Base-by-base conservation (phyloP, 2,797 vertebrate species). In the Trichosurus vulpecula region DNA sequence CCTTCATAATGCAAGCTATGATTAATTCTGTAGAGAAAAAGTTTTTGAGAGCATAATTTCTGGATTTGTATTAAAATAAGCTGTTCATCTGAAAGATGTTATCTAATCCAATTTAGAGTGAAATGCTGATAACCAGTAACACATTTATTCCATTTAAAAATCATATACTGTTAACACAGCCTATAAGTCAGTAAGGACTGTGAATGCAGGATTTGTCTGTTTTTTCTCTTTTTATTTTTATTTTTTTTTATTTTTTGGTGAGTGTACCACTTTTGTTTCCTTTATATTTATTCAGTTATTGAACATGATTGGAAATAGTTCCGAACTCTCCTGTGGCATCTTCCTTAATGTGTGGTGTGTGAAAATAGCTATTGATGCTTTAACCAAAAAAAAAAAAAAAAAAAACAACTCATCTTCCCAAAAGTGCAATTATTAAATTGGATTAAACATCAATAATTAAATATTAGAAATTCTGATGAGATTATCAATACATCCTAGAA, bases 21-120 rank as follows among this genome's bases (percentile, higher is more conserved):
- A 66, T 95, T 93, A 95, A 61, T 95, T 30, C 53, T 93, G 5
- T 61, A 57, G 93, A 95, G 52, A 30, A 54, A 27, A 54, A 56
- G 29, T 93, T 93, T 74, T 12, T 55, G 2, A 58, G 51, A 57
- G 41, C 29, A 35, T 11, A 57, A 11, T 90, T 97, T 94, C 66
- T 94, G 2, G 16, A 61, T 96, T 90, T 96, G 47, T 58, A 52
- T 91, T 94, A 54, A 96, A 96, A 95, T 92, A 91, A 90, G 30
- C 16, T 91, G 90, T 30, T 95, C 91, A 57, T 93, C 93, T 96
- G 47, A 6, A 96, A 90, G 93, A 94, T 95, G 22, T 47, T 92
- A 95, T 74, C 31, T 94, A 56, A 93, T 19, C 1, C 93, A 54
- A 94, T 91, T 90, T 92, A 57, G 30, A 94, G 2, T 54, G 55